Evolutionary conservation across 2,113 vertebrate species (phyloP).

Genomic region (Halichoerus grypus): DNA sequence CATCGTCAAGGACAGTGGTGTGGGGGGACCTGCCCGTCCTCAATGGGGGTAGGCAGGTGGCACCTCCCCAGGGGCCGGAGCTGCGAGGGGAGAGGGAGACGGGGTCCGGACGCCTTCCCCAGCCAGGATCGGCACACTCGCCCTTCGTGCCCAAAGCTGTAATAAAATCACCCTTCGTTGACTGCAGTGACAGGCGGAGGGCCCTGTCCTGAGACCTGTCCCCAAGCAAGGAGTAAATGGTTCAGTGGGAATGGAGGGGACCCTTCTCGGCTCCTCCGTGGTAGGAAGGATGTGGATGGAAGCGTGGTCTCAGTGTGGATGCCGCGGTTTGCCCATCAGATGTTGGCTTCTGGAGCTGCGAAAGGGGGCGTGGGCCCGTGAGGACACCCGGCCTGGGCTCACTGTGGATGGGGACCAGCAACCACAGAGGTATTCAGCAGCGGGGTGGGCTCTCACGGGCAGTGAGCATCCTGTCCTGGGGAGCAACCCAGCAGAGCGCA

Average conservation of each 20-base stretch:
- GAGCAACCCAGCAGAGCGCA: no score
- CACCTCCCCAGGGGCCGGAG: not conserved
- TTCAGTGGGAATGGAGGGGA: not conserved
- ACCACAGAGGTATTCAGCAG: not conserved
- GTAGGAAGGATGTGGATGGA: not conserved
- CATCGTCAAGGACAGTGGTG: no score
- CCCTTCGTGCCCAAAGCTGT: not conserved
- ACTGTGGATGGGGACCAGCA: not conserved
- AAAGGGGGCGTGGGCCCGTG: accelerated
- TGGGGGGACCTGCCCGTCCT: not conserved
- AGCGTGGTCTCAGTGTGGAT: not conserved
- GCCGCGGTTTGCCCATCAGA: not conserved
- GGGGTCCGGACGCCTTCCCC: no score
- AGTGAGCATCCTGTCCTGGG: not conserved
- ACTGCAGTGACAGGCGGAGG: not conserved
- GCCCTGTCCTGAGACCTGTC: not conserved
- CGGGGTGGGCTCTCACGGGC: not conserved
- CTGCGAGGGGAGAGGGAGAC: not conserved
- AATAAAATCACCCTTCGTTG: not conserved
- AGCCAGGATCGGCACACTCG: accelerated
- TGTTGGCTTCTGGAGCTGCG: not conserved
- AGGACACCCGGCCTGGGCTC: not conserved
- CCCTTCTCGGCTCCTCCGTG: not conserved
- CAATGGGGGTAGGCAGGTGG: not conserved
- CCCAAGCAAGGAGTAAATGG: not conserved